Conservation (phyloP, 2,888 invertebrate genomes). For the Pandemis heparana region DNA sequence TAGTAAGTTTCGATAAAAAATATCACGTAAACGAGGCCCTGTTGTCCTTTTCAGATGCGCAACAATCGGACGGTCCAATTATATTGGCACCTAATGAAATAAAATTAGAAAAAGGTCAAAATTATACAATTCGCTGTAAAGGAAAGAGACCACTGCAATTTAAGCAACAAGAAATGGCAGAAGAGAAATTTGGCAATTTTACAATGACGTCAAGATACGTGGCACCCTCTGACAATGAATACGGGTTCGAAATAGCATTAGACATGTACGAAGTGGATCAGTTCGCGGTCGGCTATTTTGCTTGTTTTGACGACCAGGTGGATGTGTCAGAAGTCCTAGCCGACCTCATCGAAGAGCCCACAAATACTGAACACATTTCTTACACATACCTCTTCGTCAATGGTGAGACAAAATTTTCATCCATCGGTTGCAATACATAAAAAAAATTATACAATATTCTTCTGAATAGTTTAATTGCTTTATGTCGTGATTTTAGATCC, state of each 20-base stretch:
- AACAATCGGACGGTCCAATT: conserved; percentile 66
- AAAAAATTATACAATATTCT: conserved; percentile 26
- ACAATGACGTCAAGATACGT: conserved; percentile 49
- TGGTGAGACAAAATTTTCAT: conserved; percentile 65
- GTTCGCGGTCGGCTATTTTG: conserved; percentile 84
- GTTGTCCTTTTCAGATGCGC: conserved; percentile 74
- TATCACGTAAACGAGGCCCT: conserved; percentile 28
- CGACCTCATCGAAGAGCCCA: conserved; percentile 67
- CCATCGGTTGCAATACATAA: conserved; percentile 41
- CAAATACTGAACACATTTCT: conserved; percentile 66
- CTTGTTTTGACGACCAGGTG: conserved; percentile 78
- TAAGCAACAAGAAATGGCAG: conserved; percentile 70
- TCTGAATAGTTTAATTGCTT: conserved; percentile 42
- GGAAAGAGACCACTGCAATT: conserved; percentile 64
- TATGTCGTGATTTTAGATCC: conserved; percentile 70
- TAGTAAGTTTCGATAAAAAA: neutral
- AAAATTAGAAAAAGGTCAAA: conserved; percentile 72
- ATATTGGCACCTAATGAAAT: conserved; percentile 69
- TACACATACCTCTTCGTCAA: conserved; percentile 78
- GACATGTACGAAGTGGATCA: conserved; percentile 75
- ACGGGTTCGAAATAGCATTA: conserved; percentile 76
- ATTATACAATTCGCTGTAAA: conserved; percentile 71
- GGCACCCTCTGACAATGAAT: conserved; percentile 53
- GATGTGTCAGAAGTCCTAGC: conserved; percentile 62
- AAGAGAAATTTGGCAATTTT: conserved; percentile 63